Evolutionary conservation across 2,888 invertebrate genomes (phyloP), one percentile per base, ranked within the genome.

Genomic region (Megalurothrips usitatus): DNA sequence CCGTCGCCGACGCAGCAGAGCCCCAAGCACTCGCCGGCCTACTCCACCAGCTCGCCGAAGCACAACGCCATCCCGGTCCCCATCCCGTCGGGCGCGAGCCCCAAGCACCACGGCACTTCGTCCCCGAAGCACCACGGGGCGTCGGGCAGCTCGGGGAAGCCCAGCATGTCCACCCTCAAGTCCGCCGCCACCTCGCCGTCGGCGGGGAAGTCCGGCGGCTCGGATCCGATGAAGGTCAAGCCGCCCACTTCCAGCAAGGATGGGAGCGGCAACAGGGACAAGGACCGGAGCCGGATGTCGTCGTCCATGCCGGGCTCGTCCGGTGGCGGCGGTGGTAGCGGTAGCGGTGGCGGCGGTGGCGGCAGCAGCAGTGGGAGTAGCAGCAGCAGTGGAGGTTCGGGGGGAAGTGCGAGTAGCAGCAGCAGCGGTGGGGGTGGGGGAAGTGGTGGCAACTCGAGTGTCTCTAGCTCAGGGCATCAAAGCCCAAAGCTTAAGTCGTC

Each of bases 131-230:
- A 94, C 0, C 34, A 43, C 34, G 34, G 34, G 34, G 89, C 89
- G 43, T 91, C 92, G 0, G 90, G 92, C 19, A 90, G 91, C 81
- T 92, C 94, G 0, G 96, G 96, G 0, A 96, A 96, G 86, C 96
- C 96, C 0, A 95, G 95, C 85, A 95, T 96, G 94, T 94, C 95
- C 0, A 92, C 95, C 0, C 87, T 96, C 34, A 96, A 96, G 86
- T 95, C 93, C 63, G 94, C 95, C 0, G 90, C 92, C 0, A 91
- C 92, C 85, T 92, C 93, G 1, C 92, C 93, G 1, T 92, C 84
- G 79, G 84, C 84, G 75, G 84, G 83, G 17, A 82, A 81, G 79
- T 90, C 90, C 17, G 88, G 88, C 8, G 89, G 89, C 83, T 89
- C 90, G n/a, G 80, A 82, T 87, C 89, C 80, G 91, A 90, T 87